Evolutionary conservation across 2,888 invertebrate genomes (phyloP), one percentile per base, ranked within the genome.

Genomic region (Crematogaster levior): DNA sequence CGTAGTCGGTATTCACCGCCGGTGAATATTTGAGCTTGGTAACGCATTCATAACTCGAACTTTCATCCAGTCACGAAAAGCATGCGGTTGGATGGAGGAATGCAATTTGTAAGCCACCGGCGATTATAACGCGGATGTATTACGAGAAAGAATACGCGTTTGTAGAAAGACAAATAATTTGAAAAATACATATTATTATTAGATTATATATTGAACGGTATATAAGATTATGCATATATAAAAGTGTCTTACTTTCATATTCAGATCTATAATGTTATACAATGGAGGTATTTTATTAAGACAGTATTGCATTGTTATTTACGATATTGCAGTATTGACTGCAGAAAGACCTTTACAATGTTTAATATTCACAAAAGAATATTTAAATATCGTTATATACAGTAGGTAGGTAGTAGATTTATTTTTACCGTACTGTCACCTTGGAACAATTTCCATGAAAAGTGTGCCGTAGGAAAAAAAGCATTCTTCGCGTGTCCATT

Each of bases 371-470:
- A 53, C 10, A 10, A 48, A 37, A 70, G 34, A 34, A 68, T 68
- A 48, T 9, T 70, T 12, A 30, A 53, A 21, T 56, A 43, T 21
- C n/a, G 18, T 70, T 56, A 56, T 24, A 40, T 27, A 34, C 4
- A n/a, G 6, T 6, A 37, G 24, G 18, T 56, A 30, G 12, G 21
- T 53, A 68, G 70, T 34, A 24, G 12, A 79, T 70, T 79, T 70
- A 79, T 79, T 79, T 70, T 56, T 77, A 70, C 3, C 72, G 3
- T 27, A 12, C 24, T 5, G 53, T 56, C 70, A 70, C 77, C 77
- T 79, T 79, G 77, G 56, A 79, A 79, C 70, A 46, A 30, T 70
- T 79, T 56, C 56, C 43, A 79, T 75, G 43, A 70, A 70, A 79
- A 70, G 56, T 51, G 12, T 79, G 77, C 30, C 77, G 7, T 21